Evolutionary conservation across 2,888 invertebrate genomes (phyloP).

Genomic region (Minunthozetes semirufus): DNA sequence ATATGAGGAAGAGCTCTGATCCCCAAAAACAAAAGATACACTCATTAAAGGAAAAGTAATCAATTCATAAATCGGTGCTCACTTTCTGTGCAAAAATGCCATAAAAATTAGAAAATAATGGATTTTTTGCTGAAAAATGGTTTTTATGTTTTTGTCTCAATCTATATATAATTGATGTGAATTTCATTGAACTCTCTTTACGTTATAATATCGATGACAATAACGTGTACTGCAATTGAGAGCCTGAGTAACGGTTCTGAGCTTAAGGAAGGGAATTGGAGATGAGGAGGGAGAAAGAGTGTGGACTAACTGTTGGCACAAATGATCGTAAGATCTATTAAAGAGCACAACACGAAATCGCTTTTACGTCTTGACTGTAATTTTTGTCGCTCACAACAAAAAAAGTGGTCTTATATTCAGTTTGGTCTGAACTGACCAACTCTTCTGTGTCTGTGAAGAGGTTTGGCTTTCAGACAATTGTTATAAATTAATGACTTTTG

Average conservation of each 20-base stretch:
- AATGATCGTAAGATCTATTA: constrained; percentile 14
- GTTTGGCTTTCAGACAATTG: constrained; percentile 18
- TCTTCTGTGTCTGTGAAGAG: not conserved
- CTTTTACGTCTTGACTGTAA: constrained; percentile 21
- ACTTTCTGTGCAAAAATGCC: not conserved
- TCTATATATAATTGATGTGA: constrained; percentile 6
- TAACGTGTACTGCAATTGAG: not conserved
- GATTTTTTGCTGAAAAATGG: not conserved
- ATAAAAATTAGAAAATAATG: not conserved
- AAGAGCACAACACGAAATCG: constrained; percentile 22
- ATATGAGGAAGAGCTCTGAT: too few relatives aligned
- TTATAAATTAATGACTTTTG: constrained; percentile 22
- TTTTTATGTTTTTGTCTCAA: not conserved
- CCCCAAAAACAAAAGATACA: too few relatives aligned
- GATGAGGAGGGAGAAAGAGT: not conserved
- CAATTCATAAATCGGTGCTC: not conserved
- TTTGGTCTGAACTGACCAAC: not conserved
- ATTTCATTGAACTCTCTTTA: not conserved
- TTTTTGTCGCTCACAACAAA: not conserved
- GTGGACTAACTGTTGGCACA: not conserved
- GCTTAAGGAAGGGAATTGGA: not conserved
- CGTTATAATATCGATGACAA: constrained; percentile 10
- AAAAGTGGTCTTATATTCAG: constrained; percentile 18
- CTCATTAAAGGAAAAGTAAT: not conserved
- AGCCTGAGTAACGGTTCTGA: not conserved